These are phyloP conservation scores for Ptyas mucosa DNA, from an alignment of 2,113 vertebrate species.

Conservation along the genomic window DNA sequence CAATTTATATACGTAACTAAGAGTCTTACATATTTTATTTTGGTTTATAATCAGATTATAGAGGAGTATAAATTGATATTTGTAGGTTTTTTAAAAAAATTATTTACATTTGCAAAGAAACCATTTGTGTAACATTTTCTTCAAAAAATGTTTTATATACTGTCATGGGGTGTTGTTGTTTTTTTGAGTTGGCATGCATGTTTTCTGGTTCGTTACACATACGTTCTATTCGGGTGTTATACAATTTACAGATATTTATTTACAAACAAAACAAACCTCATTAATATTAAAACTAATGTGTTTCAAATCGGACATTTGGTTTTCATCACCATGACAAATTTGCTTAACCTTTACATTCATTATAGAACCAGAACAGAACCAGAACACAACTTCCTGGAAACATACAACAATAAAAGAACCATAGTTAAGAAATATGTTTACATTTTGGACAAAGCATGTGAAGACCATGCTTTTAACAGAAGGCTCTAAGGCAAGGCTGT, in stretches of 20 bases:
- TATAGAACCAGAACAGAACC: background rate
- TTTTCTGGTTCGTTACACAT: background rate
- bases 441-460: background rate
- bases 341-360: background rate
- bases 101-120: background rate
- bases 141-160: background rate
- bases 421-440: background rate
- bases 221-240: background rate
- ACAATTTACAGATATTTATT: background rate
- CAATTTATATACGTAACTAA: background rate
- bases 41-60: background rate
- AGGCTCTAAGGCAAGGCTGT: background rate
- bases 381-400: background rate
- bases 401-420: background rate
- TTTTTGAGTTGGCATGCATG: background rate
- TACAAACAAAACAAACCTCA: background rate
- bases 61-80: background rate
- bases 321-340: background rate
- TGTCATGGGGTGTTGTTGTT: background rate
- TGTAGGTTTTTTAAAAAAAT: background rate
- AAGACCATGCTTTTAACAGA: background rate
- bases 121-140: background rate
- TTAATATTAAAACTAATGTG: background rate
- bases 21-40: background rate
- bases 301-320: background rate